These are phyloP conservation scores for Sphinx pinastri DNA, from an alignment of 2,888 invertebrate genomes.

Conservation along the genomic window DNA sequence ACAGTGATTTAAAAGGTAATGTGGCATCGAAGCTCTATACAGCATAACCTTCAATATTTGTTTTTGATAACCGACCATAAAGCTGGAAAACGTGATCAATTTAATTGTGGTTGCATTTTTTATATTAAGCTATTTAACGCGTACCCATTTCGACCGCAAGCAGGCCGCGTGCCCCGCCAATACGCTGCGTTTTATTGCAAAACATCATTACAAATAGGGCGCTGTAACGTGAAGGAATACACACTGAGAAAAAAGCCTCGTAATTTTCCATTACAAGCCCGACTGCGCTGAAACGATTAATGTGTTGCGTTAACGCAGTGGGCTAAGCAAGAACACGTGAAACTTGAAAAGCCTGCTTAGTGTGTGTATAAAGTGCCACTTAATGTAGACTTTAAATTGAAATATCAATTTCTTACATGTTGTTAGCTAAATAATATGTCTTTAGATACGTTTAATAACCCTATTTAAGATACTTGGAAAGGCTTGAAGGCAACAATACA, in stretches of 20 bases:
- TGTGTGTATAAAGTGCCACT: neutral
- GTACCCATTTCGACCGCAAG: conserved; percentile 44
- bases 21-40: neutral
- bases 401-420: neutral
- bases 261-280: neutral
- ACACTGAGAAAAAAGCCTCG: neutral
- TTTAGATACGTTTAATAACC: too few species aligned
- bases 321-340: neutral
- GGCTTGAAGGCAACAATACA: neutral
- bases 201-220: neutral
- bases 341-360: neutral
- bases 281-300: neutral
- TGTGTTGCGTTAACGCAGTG: neutral
- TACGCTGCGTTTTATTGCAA: conserved; percentile 13
- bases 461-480: too few species aligned
- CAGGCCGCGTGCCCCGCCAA: conserved; percentile 44
- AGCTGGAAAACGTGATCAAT: neutral
- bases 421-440: too few species aligned
- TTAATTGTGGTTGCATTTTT: conserved; percentile 6
- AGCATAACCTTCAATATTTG: neutral
- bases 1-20: too few species aligned
- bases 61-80: neutral
- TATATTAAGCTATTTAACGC: conserved; percentile 2
- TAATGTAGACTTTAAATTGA: conserved; percentile 10
- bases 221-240: neutral